Conservation (phyloP, 2,113 vertebrate species). For the Nothocercus julius region DNA sequence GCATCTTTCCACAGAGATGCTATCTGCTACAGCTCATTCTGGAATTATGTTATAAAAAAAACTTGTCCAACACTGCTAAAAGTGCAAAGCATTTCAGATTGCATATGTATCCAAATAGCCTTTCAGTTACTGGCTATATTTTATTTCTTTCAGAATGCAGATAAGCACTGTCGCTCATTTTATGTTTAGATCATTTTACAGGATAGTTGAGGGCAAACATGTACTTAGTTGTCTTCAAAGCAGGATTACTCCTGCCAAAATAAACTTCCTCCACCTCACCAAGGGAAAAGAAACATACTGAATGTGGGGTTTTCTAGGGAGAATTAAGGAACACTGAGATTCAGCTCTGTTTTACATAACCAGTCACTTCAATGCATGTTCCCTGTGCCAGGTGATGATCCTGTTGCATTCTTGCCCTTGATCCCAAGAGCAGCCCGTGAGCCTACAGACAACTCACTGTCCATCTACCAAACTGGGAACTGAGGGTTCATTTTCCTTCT, state of each 20-base stretch:
- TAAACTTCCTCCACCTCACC: not conserved
- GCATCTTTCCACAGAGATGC: slow-evolving; percentile 7
- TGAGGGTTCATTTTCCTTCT: not conserved
- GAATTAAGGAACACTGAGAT: not conserved
- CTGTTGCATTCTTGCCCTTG: not conserved
- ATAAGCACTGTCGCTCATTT: not conserved
- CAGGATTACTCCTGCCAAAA: not conserved
- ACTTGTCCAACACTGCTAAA: not conserved
- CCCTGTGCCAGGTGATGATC: no score
- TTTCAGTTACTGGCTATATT: not conserved
- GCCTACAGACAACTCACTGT: not conserved
- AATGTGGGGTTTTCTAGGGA: not conserved
- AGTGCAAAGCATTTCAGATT: not conserved
- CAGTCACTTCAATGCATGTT: not conserved
- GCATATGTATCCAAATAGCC: not conserved
- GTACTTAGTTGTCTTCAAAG: not conserved
- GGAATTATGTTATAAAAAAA: not conserved
- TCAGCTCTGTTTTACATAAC: not conserved
- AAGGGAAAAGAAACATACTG: not conserved
- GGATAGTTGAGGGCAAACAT: not conserved
- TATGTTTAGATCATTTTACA: not conserved
- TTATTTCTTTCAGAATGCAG: not conserved
- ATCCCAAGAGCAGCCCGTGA: not conserved
- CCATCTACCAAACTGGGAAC: not conserved
- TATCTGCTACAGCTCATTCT: slow-evolving; percentile 33